Conservation (phyloP, 2,797 vertebrate species). For the Parambassis ranga region DNA sequence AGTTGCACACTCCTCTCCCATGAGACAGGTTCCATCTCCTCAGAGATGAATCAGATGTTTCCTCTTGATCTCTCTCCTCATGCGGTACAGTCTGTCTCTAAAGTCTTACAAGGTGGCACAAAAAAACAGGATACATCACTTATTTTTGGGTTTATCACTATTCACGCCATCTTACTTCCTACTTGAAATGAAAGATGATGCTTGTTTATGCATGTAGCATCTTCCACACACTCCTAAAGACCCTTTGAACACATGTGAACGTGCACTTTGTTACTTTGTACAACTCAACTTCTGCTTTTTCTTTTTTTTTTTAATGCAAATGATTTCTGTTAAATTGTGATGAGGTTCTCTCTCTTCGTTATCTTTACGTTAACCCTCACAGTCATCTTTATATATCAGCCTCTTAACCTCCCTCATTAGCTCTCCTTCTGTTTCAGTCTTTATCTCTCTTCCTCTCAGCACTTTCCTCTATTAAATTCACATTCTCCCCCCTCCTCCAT, state of each 20-base stretch:
- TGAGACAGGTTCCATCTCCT: constrained; percentile 10
- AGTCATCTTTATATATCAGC: constrained; percentile 20
- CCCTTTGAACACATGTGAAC: no score
- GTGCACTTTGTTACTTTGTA: not conserved
- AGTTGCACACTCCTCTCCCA: constrained; percentile 9
- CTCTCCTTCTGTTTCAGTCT: constrained; percentile 15
- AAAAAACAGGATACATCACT: constrained; percentile 2
- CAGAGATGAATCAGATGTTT: constrained; percentile 39
- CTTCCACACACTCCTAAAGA: not conserved
- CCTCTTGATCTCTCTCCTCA: constrained; percentile 24
- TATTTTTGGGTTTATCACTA: constrained; percentile 3
- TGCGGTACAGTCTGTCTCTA: constrained; percentile 17
- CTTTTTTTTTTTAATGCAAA: constrained; percentile 14
- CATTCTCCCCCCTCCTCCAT: constrained; percentile 29
- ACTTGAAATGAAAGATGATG: not conserved
- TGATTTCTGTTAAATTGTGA: not conserved
- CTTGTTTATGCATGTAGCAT: not conserved
- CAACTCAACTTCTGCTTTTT: not conserved
- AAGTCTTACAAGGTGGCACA: constrained; percentile 6
- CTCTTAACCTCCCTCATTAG: constrained; percentile 26
- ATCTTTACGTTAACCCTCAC: constrained; percentile 11
- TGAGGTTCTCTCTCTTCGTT: constrained; percentile 1
- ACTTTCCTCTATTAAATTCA: constrained; percentile 50
- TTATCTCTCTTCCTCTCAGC: constrained; percentile 22
- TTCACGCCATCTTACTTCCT: not conserved